Percentiles rank a stretch among this genome's conserved stretches.
Conservation (phyloP, 2,113 vertebrate genomes). For the Alligator mississippiensis region DNA sequence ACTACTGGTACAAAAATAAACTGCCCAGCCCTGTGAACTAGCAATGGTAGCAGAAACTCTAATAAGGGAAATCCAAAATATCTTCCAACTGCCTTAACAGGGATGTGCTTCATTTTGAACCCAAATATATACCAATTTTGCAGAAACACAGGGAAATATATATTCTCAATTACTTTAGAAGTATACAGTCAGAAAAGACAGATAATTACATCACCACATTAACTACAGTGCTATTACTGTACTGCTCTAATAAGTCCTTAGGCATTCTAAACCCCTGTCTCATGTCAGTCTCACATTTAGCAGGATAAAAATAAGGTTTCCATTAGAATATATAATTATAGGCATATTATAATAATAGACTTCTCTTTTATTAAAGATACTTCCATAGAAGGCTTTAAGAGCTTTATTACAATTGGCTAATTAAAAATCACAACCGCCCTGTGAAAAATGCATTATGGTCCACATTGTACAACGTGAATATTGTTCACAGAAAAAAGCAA, state of each 20-base stretch:
- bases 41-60: neutral
- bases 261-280: neutral
- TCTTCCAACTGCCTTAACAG: neutral
- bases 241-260: neutral
- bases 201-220: neutral
- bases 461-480: neutral
- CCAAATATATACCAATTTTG: neutral
- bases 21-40: neutral
- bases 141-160: neutral
- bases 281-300: neutral
- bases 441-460: neutral
- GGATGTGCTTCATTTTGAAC: neutral
- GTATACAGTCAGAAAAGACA: neutral
- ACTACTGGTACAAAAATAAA: neutral
- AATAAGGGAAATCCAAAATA: neutral
- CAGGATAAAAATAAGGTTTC: neutral
- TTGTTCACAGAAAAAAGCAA: rapidly evolving
- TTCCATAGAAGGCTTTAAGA: neutral
- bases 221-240: neutral
- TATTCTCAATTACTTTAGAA: neutral
- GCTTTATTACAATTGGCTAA: neutral
- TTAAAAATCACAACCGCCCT: neutral
- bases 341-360: neutral
- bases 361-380: neutral
- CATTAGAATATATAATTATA: neutral